These are phyloP conservation scores for Merops nubicus DNA, from an alignment of 2,113 vertebrate genomes.

Conservation along the genomic window DNA sequence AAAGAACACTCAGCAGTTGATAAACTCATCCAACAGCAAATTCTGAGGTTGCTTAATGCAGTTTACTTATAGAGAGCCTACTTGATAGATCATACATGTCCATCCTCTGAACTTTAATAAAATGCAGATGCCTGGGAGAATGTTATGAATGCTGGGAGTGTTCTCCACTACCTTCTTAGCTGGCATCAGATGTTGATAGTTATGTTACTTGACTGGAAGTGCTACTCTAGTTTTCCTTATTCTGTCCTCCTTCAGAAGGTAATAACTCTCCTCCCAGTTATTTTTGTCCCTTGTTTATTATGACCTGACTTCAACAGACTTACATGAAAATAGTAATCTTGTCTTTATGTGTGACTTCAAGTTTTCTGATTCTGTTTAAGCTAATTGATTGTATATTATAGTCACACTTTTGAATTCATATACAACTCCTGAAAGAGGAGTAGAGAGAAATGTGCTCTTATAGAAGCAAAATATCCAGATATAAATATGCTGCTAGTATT, in stretches of 20 bases:
- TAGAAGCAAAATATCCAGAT: neutral
- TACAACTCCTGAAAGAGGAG: neutral
- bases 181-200: neutral
- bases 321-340: neutral
- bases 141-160: neutral
- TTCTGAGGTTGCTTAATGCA: neutral
- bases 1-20: neutral
- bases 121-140: neutral
- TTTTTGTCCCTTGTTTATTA: neutral
- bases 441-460: neutral
- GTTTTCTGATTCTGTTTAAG: neutral
- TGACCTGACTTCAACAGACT: neutral
- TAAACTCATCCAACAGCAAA: neutral
- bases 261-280: neutral
- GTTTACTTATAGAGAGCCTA: neutral
- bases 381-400: neutral
- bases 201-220: neutral
- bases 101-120: neutral
- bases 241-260: neutral
- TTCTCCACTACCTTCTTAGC: rapidly evolving
- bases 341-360: neutral
- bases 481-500: neutral
- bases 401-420: neutral
- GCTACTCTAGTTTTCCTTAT: neutral
- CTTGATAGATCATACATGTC: neutral